Evolutionary conservation across 2,113 vertebrate species (phyloP), one percentile per base, ranked within the genome.

Genomic region (Cryptotis parvus): DNA sequence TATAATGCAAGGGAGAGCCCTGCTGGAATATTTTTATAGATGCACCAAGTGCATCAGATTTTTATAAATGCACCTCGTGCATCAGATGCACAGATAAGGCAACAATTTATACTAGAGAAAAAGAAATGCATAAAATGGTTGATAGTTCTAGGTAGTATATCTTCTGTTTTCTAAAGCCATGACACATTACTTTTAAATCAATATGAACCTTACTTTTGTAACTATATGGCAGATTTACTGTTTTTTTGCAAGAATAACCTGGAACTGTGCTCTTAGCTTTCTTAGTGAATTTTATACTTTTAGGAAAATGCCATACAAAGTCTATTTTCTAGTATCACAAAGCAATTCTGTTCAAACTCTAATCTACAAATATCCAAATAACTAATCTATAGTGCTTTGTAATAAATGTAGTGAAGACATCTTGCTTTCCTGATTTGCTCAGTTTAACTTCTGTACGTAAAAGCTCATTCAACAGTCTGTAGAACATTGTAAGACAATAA

Each of bases 1-100:
- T 78, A 94, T 94, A 97, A 97, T 95, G 77, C 96, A 96, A 98
- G 96, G 73, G 97, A 98, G 97, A 97, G 89, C 96, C 97, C 97
- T 98, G 79, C 97, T 98, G 98, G 97, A 31, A 80, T 92, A 95
- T 35, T 35, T 94, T 95, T 94, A 96, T 89, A 97, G 94, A 96
- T 91, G 72, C 93, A 96, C 43, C 52, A 39, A 73, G 22, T 76
- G 24, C n/a, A n/a, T n/a, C n/a, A n/a, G n/a, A 95, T 35, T 35
- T 94, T 95, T 94, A 96, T 89, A 97, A 94, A 96, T 91, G 72
- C 93, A 96, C 43, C 52, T n/a, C n/a, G n/a, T n/a, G n/a, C n/a
- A n/a, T n/a, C n/a, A 39, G 70, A 20, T 76, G 24, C 68, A 95
- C 39, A 26, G 37, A 29, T 70, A 95, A 49, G 29, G 76, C 31